Evolutionary conservation across 2,797 vertebrate genomes (phyloP).

Genomic region (Dendrocincla tyrannina): DNA sequence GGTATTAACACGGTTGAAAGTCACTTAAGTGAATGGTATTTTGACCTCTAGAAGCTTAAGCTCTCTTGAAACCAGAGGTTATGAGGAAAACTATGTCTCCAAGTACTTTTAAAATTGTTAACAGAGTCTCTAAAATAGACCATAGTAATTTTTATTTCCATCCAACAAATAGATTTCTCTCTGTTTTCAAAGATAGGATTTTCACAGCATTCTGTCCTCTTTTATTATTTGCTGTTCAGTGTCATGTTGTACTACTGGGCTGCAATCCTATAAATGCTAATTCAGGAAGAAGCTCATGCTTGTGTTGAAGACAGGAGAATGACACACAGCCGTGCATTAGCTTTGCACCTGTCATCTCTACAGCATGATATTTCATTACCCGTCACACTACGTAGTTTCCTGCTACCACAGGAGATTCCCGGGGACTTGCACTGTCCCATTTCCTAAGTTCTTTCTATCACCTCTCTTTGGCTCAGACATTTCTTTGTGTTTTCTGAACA

Average conservation of each 20-base stretch:
- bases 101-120: not conserved
- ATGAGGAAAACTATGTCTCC: not conserved
- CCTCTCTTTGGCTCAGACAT: not conserved
- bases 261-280: not conserved
- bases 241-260: not conserved
- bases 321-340: not conserved
- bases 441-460: not conserved
- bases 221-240: not conserved
- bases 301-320: not conserved
- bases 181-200: not conserved
- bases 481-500: not conserved
- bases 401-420: not conserved
- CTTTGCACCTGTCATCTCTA: not conserved
- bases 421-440: not conserved
- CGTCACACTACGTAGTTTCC: not conserved
- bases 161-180: not conserved
- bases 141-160: not conserved
- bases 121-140: not conserved
- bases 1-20: not conserved
- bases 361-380: not conserved
- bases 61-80: not conserved
- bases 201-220: not conserved
- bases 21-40: not conserved
- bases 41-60: not conserved
- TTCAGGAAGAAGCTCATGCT: not conserved